These are phyloP conservation scores for Zaprionus ornatus DNA, from an alignment of 1,140 invertebrate species.

Conservation along the genomic window DNA sequence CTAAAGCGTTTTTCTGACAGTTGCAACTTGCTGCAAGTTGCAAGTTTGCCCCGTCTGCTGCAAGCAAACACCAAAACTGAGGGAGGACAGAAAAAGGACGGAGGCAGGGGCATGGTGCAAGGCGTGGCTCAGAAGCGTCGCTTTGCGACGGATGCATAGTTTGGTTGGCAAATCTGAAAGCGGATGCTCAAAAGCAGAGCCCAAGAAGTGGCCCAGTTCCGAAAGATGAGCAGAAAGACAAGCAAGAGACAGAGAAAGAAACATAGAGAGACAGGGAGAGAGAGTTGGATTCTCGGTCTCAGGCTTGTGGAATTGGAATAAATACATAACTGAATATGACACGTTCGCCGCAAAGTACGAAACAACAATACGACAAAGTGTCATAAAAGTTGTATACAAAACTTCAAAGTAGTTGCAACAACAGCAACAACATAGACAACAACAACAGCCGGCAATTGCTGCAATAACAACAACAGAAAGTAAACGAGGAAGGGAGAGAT, in stretches of 20 bases:
- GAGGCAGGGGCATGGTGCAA: not conserved
- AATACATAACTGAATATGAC: constrained; percentile 81
- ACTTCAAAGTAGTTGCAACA: constrained; percentile 77
- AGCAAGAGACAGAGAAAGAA: not conserved
- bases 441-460: not conserved
- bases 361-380: constrained; percentile 79
- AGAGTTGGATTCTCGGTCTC: not conserved
- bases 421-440: constrained; percentile 11
- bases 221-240: constrained; percentile 16
- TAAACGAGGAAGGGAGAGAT: not conserved
- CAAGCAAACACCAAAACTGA: constrained; percentile 10
- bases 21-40: constrained; percentile 42
- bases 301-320: constrained; percentile 62
- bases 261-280: not conserved
- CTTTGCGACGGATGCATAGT: constrained; percentile 12
- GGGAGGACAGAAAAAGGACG: not conserved
- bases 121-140: not conserved
- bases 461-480: constrained; percentile 45
- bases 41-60: constrained; percentile 8
- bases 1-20: constrained; percentile 48
- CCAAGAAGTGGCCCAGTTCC: constrained; percentile 26
- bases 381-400: constrained; percentile 81
- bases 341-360: constrained; percentile 77
- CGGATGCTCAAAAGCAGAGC: constrained; percentile 61
- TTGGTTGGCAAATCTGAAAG: constrained; percentile 68